Conservation (phyloP, 2,888 invertebrate species). For the Azorinus chamasolen region DNA sequence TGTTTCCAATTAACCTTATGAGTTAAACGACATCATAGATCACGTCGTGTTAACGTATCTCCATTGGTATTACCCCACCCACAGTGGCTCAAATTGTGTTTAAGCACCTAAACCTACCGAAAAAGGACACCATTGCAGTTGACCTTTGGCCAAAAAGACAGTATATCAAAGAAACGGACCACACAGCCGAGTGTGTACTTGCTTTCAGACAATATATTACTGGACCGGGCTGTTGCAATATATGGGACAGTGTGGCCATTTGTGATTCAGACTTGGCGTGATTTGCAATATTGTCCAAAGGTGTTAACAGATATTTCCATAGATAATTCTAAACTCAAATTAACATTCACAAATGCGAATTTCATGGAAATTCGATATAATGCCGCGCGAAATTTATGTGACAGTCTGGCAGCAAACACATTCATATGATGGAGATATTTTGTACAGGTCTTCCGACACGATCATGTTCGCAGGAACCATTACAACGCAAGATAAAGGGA, state of each 20-base stretch:
- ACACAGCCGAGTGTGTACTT: too few species aligned
- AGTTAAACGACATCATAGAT: constrained; percentile 15
- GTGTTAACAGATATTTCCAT: constrained; percentile 40
- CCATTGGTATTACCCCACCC: constrained; percentile 25
- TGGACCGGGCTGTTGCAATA: too few species aligned
- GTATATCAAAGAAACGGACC: too few species aligned
- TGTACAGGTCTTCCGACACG: constrained; percentile 32
- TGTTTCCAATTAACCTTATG: too few species aligned
- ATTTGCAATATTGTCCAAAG: too few species aligned
- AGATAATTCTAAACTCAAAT: constrained; percentile 41
- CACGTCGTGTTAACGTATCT: constrained; percentile 13
- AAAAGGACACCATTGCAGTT: too few species aligned
- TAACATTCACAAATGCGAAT: constrained; percentile 30
- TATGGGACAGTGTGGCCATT: too few species aligned
- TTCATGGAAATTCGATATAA: constrained; percentile 37
- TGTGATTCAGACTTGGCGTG: too few species aligned
- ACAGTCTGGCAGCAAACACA: constrained; percentile 47
- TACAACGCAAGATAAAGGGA: constrained; percentile 33
- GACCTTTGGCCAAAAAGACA: too few species aligned
- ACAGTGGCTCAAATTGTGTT: constrained; percentile 33
- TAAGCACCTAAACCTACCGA: constrained; percentile 3
- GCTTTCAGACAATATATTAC: too few species aligned
- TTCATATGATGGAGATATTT: constrained; percentile 45
- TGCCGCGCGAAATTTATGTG: constrained; percentile 44
- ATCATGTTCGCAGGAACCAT: constrained; percentile 31